Evolutionary conservation across 2,888 invertebrate genomes (phyloP).

Genomic region (Heliconius aoede): DNA sequence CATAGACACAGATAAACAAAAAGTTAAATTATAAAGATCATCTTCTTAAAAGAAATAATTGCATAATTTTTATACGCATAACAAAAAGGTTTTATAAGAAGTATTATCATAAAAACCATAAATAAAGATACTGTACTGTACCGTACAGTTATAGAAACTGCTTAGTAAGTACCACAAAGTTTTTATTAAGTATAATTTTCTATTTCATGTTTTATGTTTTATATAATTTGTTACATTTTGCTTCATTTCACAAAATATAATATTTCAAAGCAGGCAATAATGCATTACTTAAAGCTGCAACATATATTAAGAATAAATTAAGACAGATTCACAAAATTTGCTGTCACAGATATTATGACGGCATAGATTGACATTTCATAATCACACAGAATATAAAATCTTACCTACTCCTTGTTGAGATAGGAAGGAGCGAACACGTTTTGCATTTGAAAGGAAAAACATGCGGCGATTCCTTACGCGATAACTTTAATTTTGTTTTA

Average conservation of each 20-base stretch:
- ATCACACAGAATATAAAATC: constrained; percentile 35
- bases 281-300: too few relatives aligned
- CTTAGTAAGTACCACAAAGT: not conserved
- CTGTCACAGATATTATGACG: not conserved
- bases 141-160: not conserved
- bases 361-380: not conserved
- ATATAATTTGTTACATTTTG: not conserved
- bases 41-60: not conserved
- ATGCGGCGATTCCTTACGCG: constrained; percentile 62
- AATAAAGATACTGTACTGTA: not conserved
- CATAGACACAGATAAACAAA: constrained; percentile 50
- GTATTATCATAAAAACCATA: not conserved
- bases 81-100: not conserved
- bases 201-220: not conserved
- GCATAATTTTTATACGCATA: not conserved
- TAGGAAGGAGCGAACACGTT: constrained; percentile 53
- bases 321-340: not conserved
- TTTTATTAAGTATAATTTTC: not conserved
- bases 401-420: constrained; percentile 48
- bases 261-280: not conserved
- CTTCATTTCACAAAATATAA: too few relatives aligned
- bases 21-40: constrained; percentile 25
- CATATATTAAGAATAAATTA: too few relatives aligned
- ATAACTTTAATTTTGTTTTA: constrained; percentile 31
- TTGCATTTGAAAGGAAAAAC: constrained; percentile 52